phyloP scores from a whole-genome alignment of 2,113 vertebrate genomes.

The Oreochromis tanganicae region DNA sequence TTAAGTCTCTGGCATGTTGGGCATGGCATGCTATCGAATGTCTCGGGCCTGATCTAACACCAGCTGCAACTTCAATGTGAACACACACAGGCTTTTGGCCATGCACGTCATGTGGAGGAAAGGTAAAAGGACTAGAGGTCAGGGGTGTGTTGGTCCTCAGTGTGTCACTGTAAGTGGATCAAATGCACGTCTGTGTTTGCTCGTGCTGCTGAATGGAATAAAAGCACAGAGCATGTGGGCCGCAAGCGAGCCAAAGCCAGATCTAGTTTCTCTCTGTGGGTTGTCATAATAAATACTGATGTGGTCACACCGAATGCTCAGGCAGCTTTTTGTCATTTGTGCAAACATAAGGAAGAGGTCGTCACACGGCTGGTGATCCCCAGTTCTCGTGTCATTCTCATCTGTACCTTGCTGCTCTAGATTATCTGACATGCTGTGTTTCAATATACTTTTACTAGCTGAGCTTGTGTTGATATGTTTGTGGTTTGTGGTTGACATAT shows the following conservation, averaged over 20 bases:
- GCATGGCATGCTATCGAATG: slow-evolving; percentile 2
- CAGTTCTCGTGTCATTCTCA: neutral
- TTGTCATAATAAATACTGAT: neutral
- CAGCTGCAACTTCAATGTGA: slow-evolving; percentile 18
- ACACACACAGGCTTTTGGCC: neutral
- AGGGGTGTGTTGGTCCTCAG: neutral
- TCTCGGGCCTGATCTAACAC: neutral
- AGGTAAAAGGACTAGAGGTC: slow-evolving; percentile 24
- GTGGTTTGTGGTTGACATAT: neutral
- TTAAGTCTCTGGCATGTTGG: slow-evolving; percentile 5
- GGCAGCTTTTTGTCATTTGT: neutral
- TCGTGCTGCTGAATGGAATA: neutral
- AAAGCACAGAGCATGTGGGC: neutral
- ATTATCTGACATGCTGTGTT: neutral
- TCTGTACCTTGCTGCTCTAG: neutral
- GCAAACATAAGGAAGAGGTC: neutral
- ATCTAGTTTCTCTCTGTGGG: neutral
- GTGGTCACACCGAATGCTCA: neutral
- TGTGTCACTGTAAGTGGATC: neutral
- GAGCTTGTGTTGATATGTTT: neutral
- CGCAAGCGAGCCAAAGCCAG: neutral
- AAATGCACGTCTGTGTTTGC: neutral
- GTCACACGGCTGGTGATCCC: neutral
- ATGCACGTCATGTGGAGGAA: slow-evolving; percentile 1
- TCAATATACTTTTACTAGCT: neutral